These are phyloP conservation scores for Scaptodrosophila lebanonensis DNA, from an alignment of 1,140 invertebrate genomes.

Conservation along the genomic window DNA sequence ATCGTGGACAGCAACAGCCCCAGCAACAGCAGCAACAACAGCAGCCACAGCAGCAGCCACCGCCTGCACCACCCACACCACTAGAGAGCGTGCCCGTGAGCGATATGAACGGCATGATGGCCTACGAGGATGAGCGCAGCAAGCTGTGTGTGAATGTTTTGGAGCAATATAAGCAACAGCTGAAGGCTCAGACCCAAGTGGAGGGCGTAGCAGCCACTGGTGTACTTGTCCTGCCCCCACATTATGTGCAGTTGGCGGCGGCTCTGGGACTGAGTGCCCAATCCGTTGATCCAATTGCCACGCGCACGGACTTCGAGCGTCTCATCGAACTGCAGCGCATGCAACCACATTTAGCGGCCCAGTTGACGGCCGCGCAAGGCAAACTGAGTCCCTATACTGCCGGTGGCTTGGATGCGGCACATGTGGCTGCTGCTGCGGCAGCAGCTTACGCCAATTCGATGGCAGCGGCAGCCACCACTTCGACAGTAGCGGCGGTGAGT, in stretches of 20 bases:
- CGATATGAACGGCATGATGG: conserved; percentile 24
- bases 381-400: conserved; percentile 62
- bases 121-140: conserved; percentile 45
- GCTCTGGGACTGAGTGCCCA: conserved; percentile 67
- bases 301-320: conserved; percentile 70
- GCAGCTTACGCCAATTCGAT: conserved; percentile 64
- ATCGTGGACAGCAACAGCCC: conserved; percentile 44
- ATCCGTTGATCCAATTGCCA: conserved; percentile 63
- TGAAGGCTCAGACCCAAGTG: conserved; percentile 35
- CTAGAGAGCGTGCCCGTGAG: conserved; percentile 11
- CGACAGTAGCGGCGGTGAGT: conserved; percentile 24
- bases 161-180: conserved; percentile 62
- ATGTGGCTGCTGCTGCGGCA: conserved; percentile 64
- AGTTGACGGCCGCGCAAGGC: conserved; percentile 13
- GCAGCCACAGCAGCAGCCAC: conserved; percentile 17
- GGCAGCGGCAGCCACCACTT: conserved; percentile 16
- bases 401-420: conserved; percentile 57
- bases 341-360: conserved; percentile 50
- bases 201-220: conserved; percentile 32
- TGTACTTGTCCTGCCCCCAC: conserved; percentile 63
- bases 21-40: conserved; percentile 26
- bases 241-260: conserved; percentile 72
- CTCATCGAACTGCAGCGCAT: conserved; percentile 67
- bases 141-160: conserved; percentile 60
- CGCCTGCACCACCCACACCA: too few species aligned